Percentiles rank a stretch among this genome's conserved stretches.
phyloP scores from a whole-genome alignment of 2,888 invertebrate species.

The Sarcophaga variegata region DNA sequence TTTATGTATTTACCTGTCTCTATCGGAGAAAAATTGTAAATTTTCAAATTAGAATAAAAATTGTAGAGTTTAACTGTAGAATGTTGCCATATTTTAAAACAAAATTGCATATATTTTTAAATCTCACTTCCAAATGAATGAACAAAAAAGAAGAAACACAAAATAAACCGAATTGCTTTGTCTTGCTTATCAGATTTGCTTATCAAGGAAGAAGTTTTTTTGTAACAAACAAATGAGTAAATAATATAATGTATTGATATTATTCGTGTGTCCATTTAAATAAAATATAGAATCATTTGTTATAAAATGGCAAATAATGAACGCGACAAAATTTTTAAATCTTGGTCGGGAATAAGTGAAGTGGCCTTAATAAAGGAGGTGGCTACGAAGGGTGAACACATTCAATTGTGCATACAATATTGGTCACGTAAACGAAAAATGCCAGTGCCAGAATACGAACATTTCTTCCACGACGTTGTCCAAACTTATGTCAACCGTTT shows the following conservation, averaged over 20 bases:
- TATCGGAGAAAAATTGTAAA: no score
- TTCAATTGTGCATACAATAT: slow-evolving; percentile 79
- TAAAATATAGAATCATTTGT: background rate
- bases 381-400: slow-evolving; percentile 81
- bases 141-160: slow-evolving; percentile 6
- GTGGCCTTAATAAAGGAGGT: slow-evolving; percentile 79
- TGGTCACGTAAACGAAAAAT: slow-evolving; percentile 77
- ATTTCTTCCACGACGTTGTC: slow-evolving; percentile 79
- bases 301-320: slow-evolving; percentile 54
- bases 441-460: slow-evolving; percentile 73
- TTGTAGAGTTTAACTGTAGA: background rate
- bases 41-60: background rate
- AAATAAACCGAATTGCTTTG: slow-evolving; percentile 24
- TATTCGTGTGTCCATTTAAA: background rate
- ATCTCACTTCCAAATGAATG: slow-evolving; percentile 6
- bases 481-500: slow-evolving; percentile 79
- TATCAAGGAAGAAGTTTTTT: background rate
- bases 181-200: slow-evolving; percentile 22
- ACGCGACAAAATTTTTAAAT: slow-evolving; percentile 78
- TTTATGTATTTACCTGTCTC: background rate
- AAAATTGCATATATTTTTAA: background rate
- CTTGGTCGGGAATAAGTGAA: slow-evolving; percentile 79
- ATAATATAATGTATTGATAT: background rate
- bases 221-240: background rate
- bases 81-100: slow-evolving; percentile 21